Conservation (phyloP, 1,140 invertebrate genomes). For the Hylaeus volcanicus region DNA sequence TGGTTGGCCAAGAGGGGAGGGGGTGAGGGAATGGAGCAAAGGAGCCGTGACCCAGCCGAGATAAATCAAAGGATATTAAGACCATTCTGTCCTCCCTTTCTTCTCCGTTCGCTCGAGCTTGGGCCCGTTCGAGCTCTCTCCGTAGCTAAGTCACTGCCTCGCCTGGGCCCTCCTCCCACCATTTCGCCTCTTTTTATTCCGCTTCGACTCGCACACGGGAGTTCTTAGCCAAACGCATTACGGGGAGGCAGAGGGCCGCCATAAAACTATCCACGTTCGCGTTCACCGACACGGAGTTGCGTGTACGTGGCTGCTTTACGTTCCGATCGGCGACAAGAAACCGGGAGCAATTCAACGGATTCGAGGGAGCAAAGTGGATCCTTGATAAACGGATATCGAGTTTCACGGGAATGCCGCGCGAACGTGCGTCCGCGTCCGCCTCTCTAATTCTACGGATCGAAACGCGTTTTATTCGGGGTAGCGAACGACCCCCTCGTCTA, state of each 20-base stretch:
- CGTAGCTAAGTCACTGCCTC: slow-evolving; percentile 30
- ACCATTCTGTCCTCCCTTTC: slow-evolving; percentile 64
- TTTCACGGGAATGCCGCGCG: slow-evolving; percentile 32
- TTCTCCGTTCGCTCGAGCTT: slow-evolving; percentile 18
- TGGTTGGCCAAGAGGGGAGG: slow-evolving; percentile 6
- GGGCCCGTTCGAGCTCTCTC: slow-evolving; percentile 17
- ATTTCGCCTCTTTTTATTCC: not conserved
- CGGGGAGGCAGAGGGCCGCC: slow-evolving; percentile 71
- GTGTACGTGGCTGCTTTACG: slow-evolving; percentile 61
- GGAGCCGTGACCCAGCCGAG: slow-evolving; percentile 76
- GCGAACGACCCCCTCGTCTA: not conserved
- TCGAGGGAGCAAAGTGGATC: slow-evolving; percentile 50
- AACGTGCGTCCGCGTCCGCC: not conserved
- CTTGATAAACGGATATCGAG: slow-evolving; percentile 65
- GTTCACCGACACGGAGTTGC: slow-evolving; percentile 16
- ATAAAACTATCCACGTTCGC: slow-evolving; percentile 72
- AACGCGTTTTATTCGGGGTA: slow-evolving; percentile 21
- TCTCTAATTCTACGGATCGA: slow-evolving; percentile 21
- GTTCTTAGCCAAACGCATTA: slow-evolving; percentile 75
- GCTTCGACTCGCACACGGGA: slow-evolving; percentile 56
- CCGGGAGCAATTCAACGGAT: slow-evolving; percentile 59
- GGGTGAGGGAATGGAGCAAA: slow-evolving; percentile 37
- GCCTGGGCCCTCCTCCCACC: not conserved
- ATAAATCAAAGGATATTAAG: slow-evolving; percentile 80
- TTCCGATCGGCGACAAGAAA: slow-evolving; percentile 62